Conservation (phyloP, 1,140 invertebrate genomes). For the Oreohelix idahoensis region DNA sequence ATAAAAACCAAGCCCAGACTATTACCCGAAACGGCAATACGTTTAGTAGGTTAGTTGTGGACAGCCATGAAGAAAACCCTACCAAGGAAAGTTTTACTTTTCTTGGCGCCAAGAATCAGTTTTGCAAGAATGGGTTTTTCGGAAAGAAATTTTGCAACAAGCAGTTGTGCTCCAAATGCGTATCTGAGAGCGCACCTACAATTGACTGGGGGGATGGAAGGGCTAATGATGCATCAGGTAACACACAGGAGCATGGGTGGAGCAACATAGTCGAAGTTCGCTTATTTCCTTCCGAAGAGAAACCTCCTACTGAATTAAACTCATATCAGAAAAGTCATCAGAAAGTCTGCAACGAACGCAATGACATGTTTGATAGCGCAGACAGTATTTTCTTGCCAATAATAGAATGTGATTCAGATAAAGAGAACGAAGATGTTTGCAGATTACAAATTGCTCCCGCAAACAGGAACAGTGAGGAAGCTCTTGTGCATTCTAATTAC, state of each 20-base stretch:
- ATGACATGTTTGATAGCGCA: neutral
- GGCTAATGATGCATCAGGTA: neutral
- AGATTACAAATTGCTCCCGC: neutral
- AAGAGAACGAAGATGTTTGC: neutral
- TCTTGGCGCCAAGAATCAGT: slow-evolving; percentile 38
- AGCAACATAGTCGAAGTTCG: neutral
- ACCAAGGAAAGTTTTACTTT: slow-evolving; percentile 34
- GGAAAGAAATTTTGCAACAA: slow-evolving; percentile 40
- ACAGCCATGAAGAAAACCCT: neutral
- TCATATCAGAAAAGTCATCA: neutral
- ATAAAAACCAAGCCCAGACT: slow-evolving; percentile 19
- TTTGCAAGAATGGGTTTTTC: slow-evolving; percentile 34
- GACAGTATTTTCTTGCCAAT: slow-evolving; percentile 26
- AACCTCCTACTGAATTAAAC: neutral
- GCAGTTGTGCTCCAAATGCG: slow-evolving; percentile 38
- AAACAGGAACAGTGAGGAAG: neutral
- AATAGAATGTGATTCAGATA: slow-evolving; percentile 37
- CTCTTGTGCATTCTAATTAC: neutral
- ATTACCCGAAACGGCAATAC: slow-evolving; percentile 19
- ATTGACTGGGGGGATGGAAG: slow-evolving; percentile 35
- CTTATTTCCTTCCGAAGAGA: neutral
- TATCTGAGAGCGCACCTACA: slow-evolving; percentile 30
- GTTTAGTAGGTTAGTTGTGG: slow-evolving; percentile 25
- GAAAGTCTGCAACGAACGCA: neutral
- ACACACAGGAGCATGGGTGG: neutral